Conservation (phyloP, 35 echinoderm and acorn worm species). For the Ptychodera flava region DNA sequence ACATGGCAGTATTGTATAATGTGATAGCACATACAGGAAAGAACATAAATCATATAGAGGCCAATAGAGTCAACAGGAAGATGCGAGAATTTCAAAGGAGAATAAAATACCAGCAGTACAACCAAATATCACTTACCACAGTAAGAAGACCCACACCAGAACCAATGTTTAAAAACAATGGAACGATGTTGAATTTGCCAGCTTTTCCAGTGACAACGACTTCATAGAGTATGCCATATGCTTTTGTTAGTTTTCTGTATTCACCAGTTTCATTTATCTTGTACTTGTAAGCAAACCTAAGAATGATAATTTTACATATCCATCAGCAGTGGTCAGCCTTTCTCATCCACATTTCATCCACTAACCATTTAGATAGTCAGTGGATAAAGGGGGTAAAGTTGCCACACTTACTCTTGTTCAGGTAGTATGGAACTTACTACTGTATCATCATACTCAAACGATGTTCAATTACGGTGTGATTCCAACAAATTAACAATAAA, state of each 20-base stretch:
- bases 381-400: background rate
- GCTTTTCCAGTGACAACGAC: slow-evolving; percentile 61
- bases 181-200: slow-evolving; percentile 65
- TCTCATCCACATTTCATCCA: background rate
- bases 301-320: too few species aligned
- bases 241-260: slow-evolving; percentile 41
- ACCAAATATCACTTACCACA: slow-evolving; percentile 25
- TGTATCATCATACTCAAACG: too few species aligned
- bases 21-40: background rate
- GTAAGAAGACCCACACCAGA: slow-evolving; percentile 53
- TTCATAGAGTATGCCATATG: slow-evolving; percentile 69
- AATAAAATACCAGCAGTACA: background rate
- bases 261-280: slow-evolving; percentile 24
- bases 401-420: too few species aligned
- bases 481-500: too few species aligned
- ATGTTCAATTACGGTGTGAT: too few species aligned
- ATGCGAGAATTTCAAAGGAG: background rate
- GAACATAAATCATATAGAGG: background rate
- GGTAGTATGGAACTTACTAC: too few species aligned
- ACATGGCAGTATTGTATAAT: background rate
- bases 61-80: background rate
- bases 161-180: slow-evolving; percentile 58
- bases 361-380: too few species aligned
- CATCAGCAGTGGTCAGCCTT: too few species aligned
- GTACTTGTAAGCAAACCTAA: slow-evolving; percentile 53